phyloP scores from a whole-genome alignment of 2,113 vertebrate species.

The Galeopterus variegatus region DNA sequence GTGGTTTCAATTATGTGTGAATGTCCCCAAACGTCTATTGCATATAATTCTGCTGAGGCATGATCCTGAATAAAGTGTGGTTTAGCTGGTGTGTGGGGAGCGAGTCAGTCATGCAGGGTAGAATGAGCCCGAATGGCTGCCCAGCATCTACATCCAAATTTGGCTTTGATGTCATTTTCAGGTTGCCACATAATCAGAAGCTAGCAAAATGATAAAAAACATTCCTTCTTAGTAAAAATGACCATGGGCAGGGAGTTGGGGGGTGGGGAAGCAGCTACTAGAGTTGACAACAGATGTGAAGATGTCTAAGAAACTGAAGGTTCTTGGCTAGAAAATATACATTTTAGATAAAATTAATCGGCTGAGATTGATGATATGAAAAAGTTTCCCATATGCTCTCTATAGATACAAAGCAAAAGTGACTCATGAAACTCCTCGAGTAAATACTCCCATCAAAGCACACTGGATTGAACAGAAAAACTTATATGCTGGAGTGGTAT shows the following conservation, averaged over 20 bases:
- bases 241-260: not conserved
- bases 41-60: not conserved
- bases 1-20: not conserved
- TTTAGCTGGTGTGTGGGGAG: not conserved
- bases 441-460: not conserved
- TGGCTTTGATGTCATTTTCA: slow-evolving; percentile 37
- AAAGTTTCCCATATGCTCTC: not conserved
- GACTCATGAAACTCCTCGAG: not conserved
- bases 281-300: slow-evolving; percentile 40
- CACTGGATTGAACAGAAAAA: not conserved
- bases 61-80: not conserved
- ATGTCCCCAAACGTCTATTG: not conserved
- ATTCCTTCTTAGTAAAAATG: slow-evolving; percentile 44
- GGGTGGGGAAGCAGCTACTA: not conserved
- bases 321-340: slow-evolving; percentile 28
- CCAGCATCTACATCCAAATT: not conserved
- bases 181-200: slow-evolving; percentile 22
- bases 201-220: slow-evolving; percentile 31
- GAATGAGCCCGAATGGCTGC: not conserved
- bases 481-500: not conserved
- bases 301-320: not conserved
- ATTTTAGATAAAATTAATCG: slow-evolving; percentile 22
- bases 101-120: not conserved
- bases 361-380: not conserved
- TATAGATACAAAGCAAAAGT: not conserved